Evolutionary conservation across 2,797 vertebrate genomes (phyloP).

Genomic region (Limosa lapponica): DNA sequence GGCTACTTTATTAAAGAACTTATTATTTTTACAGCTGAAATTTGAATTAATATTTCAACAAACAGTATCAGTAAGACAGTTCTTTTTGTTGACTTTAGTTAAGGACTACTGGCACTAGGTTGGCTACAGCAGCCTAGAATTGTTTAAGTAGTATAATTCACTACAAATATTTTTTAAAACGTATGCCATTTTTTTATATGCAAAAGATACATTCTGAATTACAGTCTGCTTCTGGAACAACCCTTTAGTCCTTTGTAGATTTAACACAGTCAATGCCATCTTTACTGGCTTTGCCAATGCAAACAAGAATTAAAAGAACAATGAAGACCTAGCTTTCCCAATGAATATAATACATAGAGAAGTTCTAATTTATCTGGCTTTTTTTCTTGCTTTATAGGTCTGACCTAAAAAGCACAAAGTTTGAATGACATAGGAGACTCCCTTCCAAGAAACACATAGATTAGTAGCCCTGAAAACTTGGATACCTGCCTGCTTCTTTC

Average conservation of each 20-base stretch:
- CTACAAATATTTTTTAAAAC: neutral
- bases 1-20: conserved; percentile 51
- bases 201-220: neutral
- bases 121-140: conserved; percentile 7
- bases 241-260: neutral
- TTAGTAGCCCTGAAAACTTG: neutral
- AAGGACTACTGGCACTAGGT: conserved; percentile 37
- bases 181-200: neutral
- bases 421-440: neutral
- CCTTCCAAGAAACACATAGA: neutral
- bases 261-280: neutral
- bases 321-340: neutral
- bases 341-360: neutral
- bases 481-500: neutral
- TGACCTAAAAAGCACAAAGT: neutral
- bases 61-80: conserved; percentile 18
- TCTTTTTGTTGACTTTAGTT: conserved; percentile 63
- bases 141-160: conserved; percentile 53
- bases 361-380: neutral
- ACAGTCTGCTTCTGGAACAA: conserved; percentile 20
- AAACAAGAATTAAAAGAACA: neutral
- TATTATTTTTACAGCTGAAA: conserved; percentile 59
- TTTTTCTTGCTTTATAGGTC: neutral
- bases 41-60: conserved; percentile 70
- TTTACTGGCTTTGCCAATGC: neutral